Conservation (phyloP, 2,797 vertebrate genomes). For the Clamator glandarius region DNA sequence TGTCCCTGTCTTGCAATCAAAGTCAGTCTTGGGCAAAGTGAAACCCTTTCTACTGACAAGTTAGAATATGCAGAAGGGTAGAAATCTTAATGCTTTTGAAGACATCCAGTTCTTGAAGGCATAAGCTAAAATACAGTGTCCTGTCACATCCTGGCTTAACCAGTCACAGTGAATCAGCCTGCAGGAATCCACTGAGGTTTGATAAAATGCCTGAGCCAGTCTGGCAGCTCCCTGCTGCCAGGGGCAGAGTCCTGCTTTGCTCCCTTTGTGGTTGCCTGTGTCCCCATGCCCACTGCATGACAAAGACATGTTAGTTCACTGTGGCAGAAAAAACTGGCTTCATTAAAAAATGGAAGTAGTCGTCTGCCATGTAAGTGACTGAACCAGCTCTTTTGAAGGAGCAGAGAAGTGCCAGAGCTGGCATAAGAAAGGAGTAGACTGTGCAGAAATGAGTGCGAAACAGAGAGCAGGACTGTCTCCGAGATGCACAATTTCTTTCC, state of each 20-base stretch:
- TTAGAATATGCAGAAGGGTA: background rate
- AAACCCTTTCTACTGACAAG: background rate
- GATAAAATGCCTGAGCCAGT: background rate
- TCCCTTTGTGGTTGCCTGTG: accelerated
- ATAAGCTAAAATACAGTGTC: background rate
- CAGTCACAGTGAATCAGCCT: background rate
- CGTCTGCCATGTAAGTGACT: background rate
- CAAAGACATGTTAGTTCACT: accelerated
- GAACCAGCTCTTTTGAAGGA: background rate
- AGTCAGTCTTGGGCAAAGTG: background rate
- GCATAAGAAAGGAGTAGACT: background rate
- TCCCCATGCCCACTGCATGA: accelerated
- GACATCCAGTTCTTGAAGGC: background rate
- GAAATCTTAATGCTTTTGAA: slow-evolving; percentile 14
- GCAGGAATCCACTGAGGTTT: background rate
- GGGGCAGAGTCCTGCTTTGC: background rate
- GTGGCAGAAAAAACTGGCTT: background rate
- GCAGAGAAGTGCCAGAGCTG: background rate
- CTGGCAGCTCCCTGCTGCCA: background rate
- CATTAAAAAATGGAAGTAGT: background rate
- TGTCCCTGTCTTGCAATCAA: background rate
- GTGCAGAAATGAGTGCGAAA: background rate
- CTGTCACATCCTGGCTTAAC: background rate
- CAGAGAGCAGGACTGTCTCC: background rate
- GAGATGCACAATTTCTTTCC: background rate